Evolutionary conservation across 2,113 vertebrate genomes (phyloP).

Genomic region (Muscicapa adusta): DNA sequence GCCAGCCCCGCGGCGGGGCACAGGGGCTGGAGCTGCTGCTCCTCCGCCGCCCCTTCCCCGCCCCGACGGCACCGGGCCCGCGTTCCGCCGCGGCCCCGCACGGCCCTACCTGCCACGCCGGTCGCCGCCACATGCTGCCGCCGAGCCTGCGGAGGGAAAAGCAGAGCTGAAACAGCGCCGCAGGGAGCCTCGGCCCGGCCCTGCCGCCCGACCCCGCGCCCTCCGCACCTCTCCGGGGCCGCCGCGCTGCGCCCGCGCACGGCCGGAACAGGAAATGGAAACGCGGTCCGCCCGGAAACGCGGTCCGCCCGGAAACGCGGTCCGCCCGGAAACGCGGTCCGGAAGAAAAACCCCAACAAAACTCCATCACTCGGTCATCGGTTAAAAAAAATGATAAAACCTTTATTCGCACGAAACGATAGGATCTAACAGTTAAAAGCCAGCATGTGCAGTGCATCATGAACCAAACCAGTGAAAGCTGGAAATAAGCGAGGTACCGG

Average conservation of each 20-base stretch:
- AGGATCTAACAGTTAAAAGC: not conserved
- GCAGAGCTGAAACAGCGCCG: not conserved
- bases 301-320: too few species aligned
- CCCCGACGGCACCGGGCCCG: not conserved
- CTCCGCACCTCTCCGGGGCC: not conserved
- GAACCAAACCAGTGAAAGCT: not conserved
- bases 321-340: too few species aligned
- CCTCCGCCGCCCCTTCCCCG: not conserved
- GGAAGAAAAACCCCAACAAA: not conserved
- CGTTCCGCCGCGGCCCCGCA: not conserved
- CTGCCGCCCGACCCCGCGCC: not conserved
- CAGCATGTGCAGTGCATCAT: not conserved
- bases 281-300: not conserved
- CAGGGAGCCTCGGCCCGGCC: too few species aligned
- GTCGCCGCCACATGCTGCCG: constrained; percentile 6
- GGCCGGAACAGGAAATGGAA: not conserved
- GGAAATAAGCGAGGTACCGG: too few species aligned
- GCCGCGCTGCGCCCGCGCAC: not conserved
- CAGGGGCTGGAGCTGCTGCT: not conserved
- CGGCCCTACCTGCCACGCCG: constrained; percentile 21
- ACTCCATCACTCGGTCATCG: rapidly evolving
- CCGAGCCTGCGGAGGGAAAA: not conserved
- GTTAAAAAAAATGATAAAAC: constrained; percentile 11
- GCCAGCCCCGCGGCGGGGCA: too few species aligned
- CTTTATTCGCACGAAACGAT: constrained; percentile 44